Evolutionary conservation across 1,140 invertebrate species (phyloP).

Genomic region (Battus philenor): DNA sequence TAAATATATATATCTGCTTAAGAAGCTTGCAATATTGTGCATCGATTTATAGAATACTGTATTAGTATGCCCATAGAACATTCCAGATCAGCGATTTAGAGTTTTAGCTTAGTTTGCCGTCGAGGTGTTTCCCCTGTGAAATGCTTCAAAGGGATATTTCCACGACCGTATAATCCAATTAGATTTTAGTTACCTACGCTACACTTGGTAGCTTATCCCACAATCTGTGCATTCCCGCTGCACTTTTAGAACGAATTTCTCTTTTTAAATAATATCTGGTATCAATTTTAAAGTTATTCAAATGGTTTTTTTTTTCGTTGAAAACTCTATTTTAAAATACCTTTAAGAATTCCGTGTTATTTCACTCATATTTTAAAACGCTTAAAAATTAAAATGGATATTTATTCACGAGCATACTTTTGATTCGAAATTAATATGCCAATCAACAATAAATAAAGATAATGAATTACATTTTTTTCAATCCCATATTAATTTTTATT

Average conservation of each 20-base stretch:
- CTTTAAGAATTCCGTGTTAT: no score
- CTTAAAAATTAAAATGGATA: no score
- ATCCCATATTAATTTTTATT: not conserved
- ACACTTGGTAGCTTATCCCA: not conserved
- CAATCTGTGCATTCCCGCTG: not conserved
- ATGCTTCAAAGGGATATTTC: constrained; percentile 38
- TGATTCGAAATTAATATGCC: no score
- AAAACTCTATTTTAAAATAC: no score
- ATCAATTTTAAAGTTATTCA: no score
- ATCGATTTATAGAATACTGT: constrained; percentile 22
- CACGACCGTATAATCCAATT: constrained; percentile 42
- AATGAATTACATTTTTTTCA: not conserved
- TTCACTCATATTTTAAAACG: no score
- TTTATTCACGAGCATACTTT: no score
- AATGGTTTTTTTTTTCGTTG: no score
- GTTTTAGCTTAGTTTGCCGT: constrained; percentile 23
- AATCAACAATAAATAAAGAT: no score
- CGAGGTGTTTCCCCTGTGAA: constrained; percentile 31
- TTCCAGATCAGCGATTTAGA: constrained; percentile 37
- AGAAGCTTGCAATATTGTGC: constrained; percentile 4
- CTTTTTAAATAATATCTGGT: no score
- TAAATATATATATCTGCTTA: no score
- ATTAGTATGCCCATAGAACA: constrained; percentile 19
- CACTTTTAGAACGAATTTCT: no score
- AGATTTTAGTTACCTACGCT: constrained; percentile 27